Percentiles rank a stretch among this genome's conserved stretches.
Conservation (phyloP, 2,113 vertebrate genomes). For the Neofelis nebulosa region DNA sequence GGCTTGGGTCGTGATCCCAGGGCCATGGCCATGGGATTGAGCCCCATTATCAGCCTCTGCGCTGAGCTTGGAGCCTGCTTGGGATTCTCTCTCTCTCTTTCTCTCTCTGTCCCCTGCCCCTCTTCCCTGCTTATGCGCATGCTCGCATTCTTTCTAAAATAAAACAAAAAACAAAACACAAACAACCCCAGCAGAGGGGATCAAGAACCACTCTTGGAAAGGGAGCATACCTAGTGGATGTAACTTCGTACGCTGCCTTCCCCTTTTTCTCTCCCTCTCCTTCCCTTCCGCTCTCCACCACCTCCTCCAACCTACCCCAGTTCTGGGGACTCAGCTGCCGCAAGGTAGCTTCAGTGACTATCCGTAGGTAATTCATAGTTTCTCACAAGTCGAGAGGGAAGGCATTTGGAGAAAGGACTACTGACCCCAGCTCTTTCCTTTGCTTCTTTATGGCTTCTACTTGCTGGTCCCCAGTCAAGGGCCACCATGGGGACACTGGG, state of each 20-base stretch:
- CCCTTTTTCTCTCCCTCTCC: not conserved
- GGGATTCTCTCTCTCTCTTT: no score
- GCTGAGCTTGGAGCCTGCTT: no score
- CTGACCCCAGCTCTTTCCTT: not conserved
- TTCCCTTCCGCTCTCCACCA: not conserved
- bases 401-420: not conserved
- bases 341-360: not conserved
- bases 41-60: no score
- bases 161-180: no score
- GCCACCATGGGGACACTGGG: no score
- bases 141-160: no score
- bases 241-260: not conserved
- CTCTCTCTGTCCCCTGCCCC: no score
- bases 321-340: no score
- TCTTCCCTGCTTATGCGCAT: no score
- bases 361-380: rapidly evolving
- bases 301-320: rapidly evolving
- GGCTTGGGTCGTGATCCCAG: no score
- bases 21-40: no score
- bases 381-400: not conserved
- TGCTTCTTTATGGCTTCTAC: not conserved
- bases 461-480: not conserved
- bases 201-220: not conserved
- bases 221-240: rapidly evolving
- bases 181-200: not conserved